phyloP scores from a whole-genome alignment of 2,888 invertebrate species.

The Drosophila rellima region DNA sequence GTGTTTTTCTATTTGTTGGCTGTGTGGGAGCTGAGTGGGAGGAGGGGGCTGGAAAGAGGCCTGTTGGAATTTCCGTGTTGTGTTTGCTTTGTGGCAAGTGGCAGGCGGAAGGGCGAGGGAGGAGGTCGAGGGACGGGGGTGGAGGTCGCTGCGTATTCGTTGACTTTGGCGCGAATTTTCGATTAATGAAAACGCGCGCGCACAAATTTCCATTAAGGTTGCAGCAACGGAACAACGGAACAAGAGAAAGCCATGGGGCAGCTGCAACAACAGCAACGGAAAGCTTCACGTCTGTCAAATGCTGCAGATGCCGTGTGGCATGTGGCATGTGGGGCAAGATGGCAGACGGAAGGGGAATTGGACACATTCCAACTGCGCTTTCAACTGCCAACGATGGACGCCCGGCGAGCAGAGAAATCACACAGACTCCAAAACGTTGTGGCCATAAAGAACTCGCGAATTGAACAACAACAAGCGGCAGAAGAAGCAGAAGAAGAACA shows the following conservation, averaged over 20 bases:
- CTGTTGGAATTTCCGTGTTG: slow-evolving; percentile 62
- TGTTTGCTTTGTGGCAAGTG: slow-evolving; percentile 40
- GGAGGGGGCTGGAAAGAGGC: slow-evolving; percentile 50
- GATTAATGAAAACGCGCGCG: slow-evolving; percentile 74
- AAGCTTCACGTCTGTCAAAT: slow-evolving; percentile 30
- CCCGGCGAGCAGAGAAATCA: slow-evolving; percentile 71
- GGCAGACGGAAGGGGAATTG: slow-evolving; percentile 8
- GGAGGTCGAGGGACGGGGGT: not conserved
- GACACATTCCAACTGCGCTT: slow-evolving; percentile 65
- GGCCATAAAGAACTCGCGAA: slow-evolving; percentile 45
- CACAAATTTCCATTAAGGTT: slow-evolving; percentile 23
- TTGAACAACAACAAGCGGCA: slow-evolving; percentile 30
- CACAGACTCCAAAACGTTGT: slow-evolving; percentile 37
- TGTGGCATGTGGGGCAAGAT: not conserved
- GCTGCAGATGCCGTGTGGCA: slow-evolving; percentile 7
- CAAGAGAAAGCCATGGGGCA: slow-evolving; percentile 17
- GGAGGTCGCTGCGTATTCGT: slow-evolving; percentile 31
- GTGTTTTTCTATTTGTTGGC: slow-evolving; percentile 10
- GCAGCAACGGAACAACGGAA: slow-evolving; percentile 20
- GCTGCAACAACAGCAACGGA: slow-evolving; percentile 31
- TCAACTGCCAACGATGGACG: slow-evolving; percentile 61
- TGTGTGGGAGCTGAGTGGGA: not conserved
- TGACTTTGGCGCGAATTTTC: slow-evolving; percentile 77
- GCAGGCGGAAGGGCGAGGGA: not conserved
- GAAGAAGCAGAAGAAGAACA: slow-evolving; percentile 13